Evolutionary conservation across 2,888 invertebrate species (phyloP).

Genomic region (Melipona beecheii): DNA sequence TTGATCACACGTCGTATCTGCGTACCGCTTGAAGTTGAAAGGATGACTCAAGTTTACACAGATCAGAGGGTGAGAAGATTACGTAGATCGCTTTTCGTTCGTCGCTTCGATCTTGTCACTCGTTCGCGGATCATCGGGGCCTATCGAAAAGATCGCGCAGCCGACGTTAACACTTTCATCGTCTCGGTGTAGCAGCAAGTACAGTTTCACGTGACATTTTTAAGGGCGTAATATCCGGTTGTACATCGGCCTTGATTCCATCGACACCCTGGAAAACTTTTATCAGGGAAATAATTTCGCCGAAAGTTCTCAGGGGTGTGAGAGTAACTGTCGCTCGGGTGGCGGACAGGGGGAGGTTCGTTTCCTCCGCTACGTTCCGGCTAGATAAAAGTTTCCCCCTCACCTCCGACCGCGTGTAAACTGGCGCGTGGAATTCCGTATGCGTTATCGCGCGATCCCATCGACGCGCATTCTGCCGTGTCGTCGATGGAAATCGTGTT

Average conservation of each 20-base stretch:
- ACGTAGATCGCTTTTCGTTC: too few species aligned
- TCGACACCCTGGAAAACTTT: conserved; percentile 66
- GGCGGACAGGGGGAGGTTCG: conserved; percentile 52
- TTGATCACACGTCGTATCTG: neutral
- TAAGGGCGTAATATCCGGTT: conserved; percentile 70
- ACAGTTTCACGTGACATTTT: conserved; percentile 45
- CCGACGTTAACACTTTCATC: conserved; percentile 39
- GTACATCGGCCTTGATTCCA: conserved; percentile 65
- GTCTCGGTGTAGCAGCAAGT: conserved; percentile 35
- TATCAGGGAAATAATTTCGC: conserved; percentile 72
- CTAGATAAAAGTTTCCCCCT: conserved; percentile 56
- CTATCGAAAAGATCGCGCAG: neutral
- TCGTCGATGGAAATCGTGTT: conserved; percentile 52
- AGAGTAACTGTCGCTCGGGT: conserved; percentile 54
- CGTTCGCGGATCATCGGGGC: neutral
- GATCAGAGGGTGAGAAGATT: too few species aligned
- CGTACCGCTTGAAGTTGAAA: neutral
- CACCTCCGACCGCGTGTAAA: conserved; percentile 50
- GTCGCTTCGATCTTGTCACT: neutral
- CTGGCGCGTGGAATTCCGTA: conserved; percentile 54
- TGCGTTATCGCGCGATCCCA: conserved; percentile 58
- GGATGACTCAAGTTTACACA: too few species aligned
- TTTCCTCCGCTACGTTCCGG: conserved; percentile 50
- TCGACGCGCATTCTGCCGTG: conserved; percentile 52
- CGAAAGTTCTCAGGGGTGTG: conserved; percentile 56